Conservation (phyloP, 2,113 vertebrate genomes). For the Clinocottus analis region DNA sequence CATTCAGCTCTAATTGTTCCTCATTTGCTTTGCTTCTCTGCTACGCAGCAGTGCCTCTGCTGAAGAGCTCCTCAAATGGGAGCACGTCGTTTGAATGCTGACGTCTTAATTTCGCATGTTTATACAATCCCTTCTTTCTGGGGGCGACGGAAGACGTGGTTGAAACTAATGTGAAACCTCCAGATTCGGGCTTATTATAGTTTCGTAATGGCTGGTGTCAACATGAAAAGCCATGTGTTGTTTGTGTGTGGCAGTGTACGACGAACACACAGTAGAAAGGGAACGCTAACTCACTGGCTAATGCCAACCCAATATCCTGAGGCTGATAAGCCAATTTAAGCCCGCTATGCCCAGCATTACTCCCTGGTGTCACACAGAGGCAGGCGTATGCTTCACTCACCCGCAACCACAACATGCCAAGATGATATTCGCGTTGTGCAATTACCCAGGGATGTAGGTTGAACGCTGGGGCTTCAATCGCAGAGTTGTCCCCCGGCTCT, state of each 20-base stretch:
- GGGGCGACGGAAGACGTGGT: not conserved
- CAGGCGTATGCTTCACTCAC: constrained; percentile 30
- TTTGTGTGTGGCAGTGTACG: constrained; percentile 3
- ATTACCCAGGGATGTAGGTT: constrained; percentile 57
- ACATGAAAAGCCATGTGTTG: constrained; percentile 17
- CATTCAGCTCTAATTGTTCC: constrained; percentile 49
- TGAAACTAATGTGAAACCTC: constrained; percentile 4
- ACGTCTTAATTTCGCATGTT: constrained; percentile 32
- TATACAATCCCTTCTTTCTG: constrained; percentile 6
- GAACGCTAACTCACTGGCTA: constrained; percentile 27
- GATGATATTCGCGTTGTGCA: constrained; percentile 35
- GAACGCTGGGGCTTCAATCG: constrained; percentile 47
- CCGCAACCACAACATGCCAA: constrained; percentile 33
- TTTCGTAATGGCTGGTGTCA: not conserved
- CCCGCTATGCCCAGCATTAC: constrained; percentile 28
- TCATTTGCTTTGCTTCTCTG: constrained; percentile 47
- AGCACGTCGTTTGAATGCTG: constrained; percentile 35
- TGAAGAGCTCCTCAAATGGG: constrained; percentile 21
- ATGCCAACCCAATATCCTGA: constrained; percentile 40
- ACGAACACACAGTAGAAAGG: not conserved
- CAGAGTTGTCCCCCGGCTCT: constrained; percentile 43
- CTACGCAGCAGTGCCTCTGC: constrained; percentile 14
- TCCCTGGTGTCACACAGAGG: constrained; percentile 48
- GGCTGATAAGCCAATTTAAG: constrained; percentile 50
- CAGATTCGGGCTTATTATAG: not conserved